Evolutionary conservation across 2,888 invertebrate species (phyloP).

Genomic region (Hyposoter didymator): DNA sequence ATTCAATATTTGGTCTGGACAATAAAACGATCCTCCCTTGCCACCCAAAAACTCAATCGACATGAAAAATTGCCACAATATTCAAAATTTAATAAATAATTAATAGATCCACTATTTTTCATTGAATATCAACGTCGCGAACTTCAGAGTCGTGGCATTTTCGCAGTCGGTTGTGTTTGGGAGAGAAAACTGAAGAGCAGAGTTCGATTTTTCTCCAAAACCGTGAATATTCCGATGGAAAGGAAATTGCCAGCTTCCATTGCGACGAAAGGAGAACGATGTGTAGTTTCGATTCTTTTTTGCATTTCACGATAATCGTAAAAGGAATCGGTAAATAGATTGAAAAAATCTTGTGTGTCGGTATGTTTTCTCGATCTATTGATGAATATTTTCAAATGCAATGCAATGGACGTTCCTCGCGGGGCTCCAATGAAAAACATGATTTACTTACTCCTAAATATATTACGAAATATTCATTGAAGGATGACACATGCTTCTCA

Average conservation of each 20-base stretch:
- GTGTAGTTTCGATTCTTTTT: neutral
- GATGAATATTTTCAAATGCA: neutral
- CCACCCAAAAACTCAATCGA: no score
- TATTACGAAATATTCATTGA: conserved; percentile 1
- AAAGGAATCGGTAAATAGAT: neutral
- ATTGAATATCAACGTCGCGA: no score
- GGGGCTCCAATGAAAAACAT: neutral
- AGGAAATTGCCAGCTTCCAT: neutral
- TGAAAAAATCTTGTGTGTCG: neutral
- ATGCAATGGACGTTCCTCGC: neutral
- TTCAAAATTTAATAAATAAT: no score
- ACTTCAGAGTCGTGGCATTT: no score
- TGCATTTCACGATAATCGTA: neutral
- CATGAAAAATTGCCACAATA: no score
- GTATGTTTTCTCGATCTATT: neutral
- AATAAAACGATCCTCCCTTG: no score
- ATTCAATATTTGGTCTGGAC: no score
- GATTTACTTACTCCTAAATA: neutral
- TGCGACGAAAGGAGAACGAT: neutral
- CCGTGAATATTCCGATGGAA: neutral
- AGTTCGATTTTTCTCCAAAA: neutral
- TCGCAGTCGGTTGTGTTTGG: neutral
- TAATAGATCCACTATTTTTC: no score
- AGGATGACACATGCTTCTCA: conserved; percentile 1
- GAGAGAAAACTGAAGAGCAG: neutral